These are phyloP conservation scores for Oophaga pumilio DNA, from an alignment of 2,113 vertebrate species.

Conservation along the genomic window DNA sequence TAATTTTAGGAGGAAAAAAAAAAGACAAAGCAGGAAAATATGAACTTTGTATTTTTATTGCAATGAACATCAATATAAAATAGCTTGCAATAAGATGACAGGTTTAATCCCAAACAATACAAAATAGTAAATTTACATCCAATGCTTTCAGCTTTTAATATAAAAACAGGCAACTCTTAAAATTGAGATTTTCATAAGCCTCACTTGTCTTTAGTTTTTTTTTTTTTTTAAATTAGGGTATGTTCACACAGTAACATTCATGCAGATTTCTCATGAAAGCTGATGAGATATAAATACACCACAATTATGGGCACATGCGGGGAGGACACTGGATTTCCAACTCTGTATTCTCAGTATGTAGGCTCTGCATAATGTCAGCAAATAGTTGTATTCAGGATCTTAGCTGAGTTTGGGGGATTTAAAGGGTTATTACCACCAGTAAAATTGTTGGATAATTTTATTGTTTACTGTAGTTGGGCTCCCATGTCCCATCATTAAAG, in stretches of 20 bases:
- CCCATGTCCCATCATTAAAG: no score
- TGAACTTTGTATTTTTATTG: slow-evolving; percentile 38
- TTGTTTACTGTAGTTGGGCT: no score
- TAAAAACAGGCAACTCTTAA: slow-evolving; percentile 26
- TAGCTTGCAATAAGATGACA: slow-evolving; percentile 17
- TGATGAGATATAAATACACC: not conserved
- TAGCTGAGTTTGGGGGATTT: not conserved
- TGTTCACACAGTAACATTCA: not conserved
- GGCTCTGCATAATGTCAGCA: not conserved
- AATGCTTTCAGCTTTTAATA: slow-evolving; percentile 32
- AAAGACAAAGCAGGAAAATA: not conserved
- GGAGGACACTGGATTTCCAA: not conserved
- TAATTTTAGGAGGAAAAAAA: not conserved
- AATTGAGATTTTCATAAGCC: not conserved
- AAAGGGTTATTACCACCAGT: not conserved
- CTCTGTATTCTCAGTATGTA: no score
- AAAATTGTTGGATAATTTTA: no score
- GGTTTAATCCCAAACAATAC: slow-evolving; percentile 16
- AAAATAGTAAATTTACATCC: slow-evolving; percentile 24
- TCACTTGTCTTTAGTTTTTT: no score
- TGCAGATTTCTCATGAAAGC: not conserved
- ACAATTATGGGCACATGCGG: not conserved
- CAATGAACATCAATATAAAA: slow-evolving; percentile 47
- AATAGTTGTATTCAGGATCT: not conserved
- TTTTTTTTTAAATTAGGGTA: not conserved